Conservation (phyloP, 2,888 invertebrate genomes). For the Arctia plantaginis region DNA sequence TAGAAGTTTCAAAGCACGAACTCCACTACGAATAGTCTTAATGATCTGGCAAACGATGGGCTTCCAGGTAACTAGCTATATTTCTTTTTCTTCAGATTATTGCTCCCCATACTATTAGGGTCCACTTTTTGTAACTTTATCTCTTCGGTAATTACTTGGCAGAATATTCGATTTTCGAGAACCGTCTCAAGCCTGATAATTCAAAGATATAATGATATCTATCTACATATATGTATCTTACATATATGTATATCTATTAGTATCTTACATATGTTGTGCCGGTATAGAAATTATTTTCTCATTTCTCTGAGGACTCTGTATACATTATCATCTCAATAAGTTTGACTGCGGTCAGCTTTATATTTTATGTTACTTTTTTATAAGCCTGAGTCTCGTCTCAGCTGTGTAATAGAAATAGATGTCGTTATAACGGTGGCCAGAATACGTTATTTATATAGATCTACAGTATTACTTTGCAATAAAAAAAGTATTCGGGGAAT, state of each 20-base stretch:
- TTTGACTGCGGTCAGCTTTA: slow-evolving; percentile 13
- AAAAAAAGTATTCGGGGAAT: not conserved
- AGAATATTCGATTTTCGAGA: not conserved
- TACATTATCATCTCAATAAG: slow-evolving; percentile 22
- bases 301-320: slow-evolving; percentile 22
- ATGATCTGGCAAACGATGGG: slow-evolving; percentile 94
- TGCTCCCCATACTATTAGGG: not conserved
- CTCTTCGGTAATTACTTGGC: not conserved
- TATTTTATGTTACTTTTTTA: slow-evolving; percentile 19
- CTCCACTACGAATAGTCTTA: slow-evolving; percentile 93
- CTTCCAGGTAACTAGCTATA: slow-evolving; percentile 88
- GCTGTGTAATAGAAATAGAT: not conserved
- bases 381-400: not conserved
- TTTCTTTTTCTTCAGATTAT: not conserved
- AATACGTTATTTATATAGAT: not conserved
- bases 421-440: not conserved
- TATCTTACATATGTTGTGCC: slow-evolving; percentile 23
- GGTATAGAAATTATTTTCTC: slow-evolving; percentile 25
- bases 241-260: no score
- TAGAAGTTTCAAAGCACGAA: slow-evolving; percentile 95
- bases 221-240: no score
- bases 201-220: not conserved
- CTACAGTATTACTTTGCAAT: not conserved
- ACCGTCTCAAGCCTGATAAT: not conserved
- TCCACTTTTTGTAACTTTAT: not conserved